phyloP scores from a whole-genome alignment of 1,140 invertebrate genomes.

The Ceratitis capitata region DNA sequence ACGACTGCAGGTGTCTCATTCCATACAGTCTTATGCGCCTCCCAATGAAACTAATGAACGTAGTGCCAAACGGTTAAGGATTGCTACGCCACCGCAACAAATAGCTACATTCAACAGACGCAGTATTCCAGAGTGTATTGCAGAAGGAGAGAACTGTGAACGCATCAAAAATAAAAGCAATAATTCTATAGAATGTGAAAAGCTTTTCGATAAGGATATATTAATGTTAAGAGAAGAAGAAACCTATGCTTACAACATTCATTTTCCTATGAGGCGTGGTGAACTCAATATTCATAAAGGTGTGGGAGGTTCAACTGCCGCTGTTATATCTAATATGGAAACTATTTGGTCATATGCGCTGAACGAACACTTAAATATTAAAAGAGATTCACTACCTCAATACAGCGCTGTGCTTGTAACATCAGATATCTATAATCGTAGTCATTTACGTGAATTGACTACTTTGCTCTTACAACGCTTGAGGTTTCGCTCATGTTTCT shows the following conservation, averaged over 20 bases:
- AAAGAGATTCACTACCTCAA: slow-evolving; percentile 76
- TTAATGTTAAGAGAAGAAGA: slow-evolving; percentile 77
- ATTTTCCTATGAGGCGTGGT: slow-evolving; percentile 88
- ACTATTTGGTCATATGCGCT: slow-evolving; percentile 88
- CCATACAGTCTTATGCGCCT: slow-evolving; percentile 73
- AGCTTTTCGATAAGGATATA: slow-evolving; percentile 54
- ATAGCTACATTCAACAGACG: slow-evolving; percentile 85
- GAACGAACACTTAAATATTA: slow-evolving; percentile 74
- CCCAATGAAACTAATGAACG: slow-evolving; percentile 1
- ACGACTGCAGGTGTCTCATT: slow-evolving; percentile 81
- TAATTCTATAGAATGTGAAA: slow-evolving; percentile 66
- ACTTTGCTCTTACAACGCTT: slow-evolving; percentile 83
- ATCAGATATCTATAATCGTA: slow-evolving; percentile 90
- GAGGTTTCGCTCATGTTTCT: slow-evolving; percentile 90
- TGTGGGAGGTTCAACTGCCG: slow-evolving; percentile 84
- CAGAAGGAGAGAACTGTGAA: slow-evolving; percentile 59
- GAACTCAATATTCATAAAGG: slow-evolving; percentile 86
- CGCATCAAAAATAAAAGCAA: slow-evolving; percentile 68
- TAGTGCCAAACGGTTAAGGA: slow-evolving; percentile 73
- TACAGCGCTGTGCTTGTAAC: slow-evolving; percentile 90
- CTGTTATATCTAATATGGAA: slow-evolving; percentile 85
- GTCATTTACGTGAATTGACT: slow-evolving; percentile 86
- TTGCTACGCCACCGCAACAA: slow-evolving; percentile 87
- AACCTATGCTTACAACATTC: slow-evolving; percentile 80
- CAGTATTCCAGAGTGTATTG: slow-evolving; percentile 73